A percentile compares a stretch with the other conserved stretches of the same genome.
phyloP scores from a whole-genome alignment of 2,797 vertebrate species.

The Etheostoma perlongum region DNA sequence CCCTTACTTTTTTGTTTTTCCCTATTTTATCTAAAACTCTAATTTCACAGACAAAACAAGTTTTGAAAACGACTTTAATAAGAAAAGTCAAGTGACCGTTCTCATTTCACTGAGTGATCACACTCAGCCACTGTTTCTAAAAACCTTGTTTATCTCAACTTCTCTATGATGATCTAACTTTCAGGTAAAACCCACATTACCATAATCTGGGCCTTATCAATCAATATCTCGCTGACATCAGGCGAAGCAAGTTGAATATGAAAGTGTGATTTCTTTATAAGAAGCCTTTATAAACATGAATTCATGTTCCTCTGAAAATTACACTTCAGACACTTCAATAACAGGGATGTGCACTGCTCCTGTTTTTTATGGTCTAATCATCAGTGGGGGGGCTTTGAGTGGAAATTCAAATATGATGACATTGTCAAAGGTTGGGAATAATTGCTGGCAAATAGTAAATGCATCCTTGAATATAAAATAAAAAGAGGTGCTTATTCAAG shows the following conservation, averaged over 20 bases:
- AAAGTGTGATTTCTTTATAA: constrained; percentile 39
- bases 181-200: constrained; percentile 43
- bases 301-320: constrained; percentile 35
- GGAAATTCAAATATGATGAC: constrained; percentile 23
- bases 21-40: constrained; percentile 1
- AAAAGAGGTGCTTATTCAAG: constrained; percentile 5
- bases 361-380: constrained; percentile 30
- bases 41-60: constrained; percentile 1
- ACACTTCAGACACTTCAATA: constrained; percentile 19
- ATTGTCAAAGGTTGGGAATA: constrained; percentile 31
- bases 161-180: constrained; percentile 39
- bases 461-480: constrained; percentile 16
- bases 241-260: constrained; percentile 28
- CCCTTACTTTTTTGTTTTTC: not conserved
- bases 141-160: constrained; percentile 26
- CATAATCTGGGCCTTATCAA: constrained; percentile 48
- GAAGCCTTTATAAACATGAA: constrained; percentile 27
- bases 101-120: constrained; percentile 35
- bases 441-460: constrained; percentile 36
- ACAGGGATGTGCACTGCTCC: not conserved
- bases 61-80: constrained; percentile 4
- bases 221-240: constrained; percentile 38
- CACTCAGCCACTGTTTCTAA: constrained; percentile 7
- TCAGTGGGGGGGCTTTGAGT: constrained; percentile 5
- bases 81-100: not conserved